phyloP scores from a whole-genome alignment of 1,140 invertebrate genomes.

The Anoplophora glabripennis region DNA sequence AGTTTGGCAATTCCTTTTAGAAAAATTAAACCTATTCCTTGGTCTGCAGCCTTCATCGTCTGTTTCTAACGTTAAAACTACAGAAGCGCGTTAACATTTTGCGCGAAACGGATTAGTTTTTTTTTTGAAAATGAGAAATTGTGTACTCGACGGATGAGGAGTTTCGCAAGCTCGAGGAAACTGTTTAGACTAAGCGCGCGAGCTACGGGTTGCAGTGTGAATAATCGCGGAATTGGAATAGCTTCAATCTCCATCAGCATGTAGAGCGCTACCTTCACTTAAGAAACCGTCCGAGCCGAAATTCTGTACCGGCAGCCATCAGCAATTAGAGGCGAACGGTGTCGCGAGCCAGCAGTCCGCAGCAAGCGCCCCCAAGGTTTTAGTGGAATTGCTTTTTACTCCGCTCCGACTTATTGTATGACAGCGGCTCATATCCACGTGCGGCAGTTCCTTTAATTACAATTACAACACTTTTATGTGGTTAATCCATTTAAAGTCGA shows the following conservation, averaged over 20 bases:
- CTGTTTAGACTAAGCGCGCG: too few relatives aligned
- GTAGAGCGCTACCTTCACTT: slow-evolving; percentile 4
- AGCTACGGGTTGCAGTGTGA: too few relatives aligned
- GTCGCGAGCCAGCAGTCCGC: slow-evolving; percentile 11
- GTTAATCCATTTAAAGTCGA: slow-evolving; percentile 10
- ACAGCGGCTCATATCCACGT: not conserved
- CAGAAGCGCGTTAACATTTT: too few relatives aligned
- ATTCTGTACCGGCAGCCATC: slow-evolving; percentile 9
- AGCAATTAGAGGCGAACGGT: slow-evolving; percentile 20
- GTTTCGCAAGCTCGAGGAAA: too few relatives aligned
- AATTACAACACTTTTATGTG: slow-evolving; percentile 11
- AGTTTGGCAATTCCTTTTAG: too few relatives aligned
- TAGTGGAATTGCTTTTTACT: slow-evolving; percentile 18
- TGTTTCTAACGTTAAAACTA: too few relatives aligned
- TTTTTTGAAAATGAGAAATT: too few relatives aligned
- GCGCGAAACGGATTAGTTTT: too few relatives aligned
- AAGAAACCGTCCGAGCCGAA: slow-evolving; percentile 1
- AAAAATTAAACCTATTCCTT: too few relatives aligned
- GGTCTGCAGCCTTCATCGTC: too few relatives aligned
- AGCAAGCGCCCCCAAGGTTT: slow-evolving; percentile 12
- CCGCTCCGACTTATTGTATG: slow-evolving; percentile 3
- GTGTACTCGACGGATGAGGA: too few relatives aligned
- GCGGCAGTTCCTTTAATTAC: slow-evolving; percentile 10
- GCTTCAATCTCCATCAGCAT: slow-evolving; percentile 16
- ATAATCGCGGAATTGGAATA: too few relatives aligned